Base-by-base conservation (phyloP, 2,888 invertebrate genomes). In the Eudasyphora cyanicolor region DNA sequence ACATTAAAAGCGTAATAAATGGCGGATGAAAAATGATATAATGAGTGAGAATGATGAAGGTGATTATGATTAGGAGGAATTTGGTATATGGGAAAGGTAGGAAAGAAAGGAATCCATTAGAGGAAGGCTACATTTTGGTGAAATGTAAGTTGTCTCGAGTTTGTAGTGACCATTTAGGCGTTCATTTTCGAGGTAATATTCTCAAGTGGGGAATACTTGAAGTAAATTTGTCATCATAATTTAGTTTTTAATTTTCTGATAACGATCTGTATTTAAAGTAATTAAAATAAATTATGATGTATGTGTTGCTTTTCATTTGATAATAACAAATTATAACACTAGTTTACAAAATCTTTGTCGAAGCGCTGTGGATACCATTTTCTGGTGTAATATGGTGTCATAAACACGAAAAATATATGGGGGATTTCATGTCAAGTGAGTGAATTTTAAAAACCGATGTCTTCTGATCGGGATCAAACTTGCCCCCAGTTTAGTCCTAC, bases 1-100 rank as follows among this genome's bases (percentile, higher is more conserved):
- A 38, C 29, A 54, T 32, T 64, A 32, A 73, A 76, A 78, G 81
- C 49, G 14, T 42, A 64, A 76, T 19, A 81, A 14, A 83, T 74
- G 79, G 70, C 10, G 35, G 27, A 79, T 62, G 67, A 71, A 35
- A 64, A 38, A 79, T 60, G 57, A 73, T 57, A 38, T 57, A 73
- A 27, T 73, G 42, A 49, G n/a, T 17, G 69, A 79, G 42, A 27
- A 45, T 51, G 21, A 24, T 35, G 38, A 71, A 21, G 57, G 27
- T 69, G 21, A 62, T 42, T 14, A 27, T 64, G 67, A 67, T 73
- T 19, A 60, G 27, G 19, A 29, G 1, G 54, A 5, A 45, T n/a
- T 10, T n/a, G 7, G 45, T 10, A 45, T 14, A 12, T 54, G 8
- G 8, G 57, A 14, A 21, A 10, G 35, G 51, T 24, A 57, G 57